These are phyloP conservation scores for Fistularia tabacaria DNA, from an alignment of 2,797 vertebrate species.

Conservation along the genomic window DNA sequence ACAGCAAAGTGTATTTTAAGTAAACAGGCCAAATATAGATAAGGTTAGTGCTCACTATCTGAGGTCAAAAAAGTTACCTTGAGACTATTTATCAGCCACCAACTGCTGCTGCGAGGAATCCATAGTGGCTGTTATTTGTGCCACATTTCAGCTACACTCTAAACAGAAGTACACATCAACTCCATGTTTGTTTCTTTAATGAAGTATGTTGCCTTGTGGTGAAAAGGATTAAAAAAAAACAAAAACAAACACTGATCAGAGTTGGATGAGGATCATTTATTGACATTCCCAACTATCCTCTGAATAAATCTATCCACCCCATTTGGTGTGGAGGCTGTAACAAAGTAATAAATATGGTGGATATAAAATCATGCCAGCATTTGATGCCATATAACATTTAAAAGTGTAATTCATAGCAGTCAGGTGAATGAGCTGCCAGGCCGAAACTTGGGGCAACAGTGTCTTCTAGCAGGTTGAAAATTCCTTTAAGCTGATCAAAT, in stretches of 20 bases:
- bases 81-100: constrained; percentile 45
- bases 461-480: constrained; percentile 59
- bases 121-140: background rate
- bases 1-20: background rate
- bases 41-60: background rate
- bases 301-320: constrained; percentile 50
- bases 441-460: constrained; percentile 60
- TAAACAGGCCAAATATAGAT: constrained; percentile 22
- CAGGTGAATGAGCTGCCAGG: constrained; percentile 65
- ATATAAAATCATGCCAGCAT: constrained; percentile 71
- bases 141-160: background rate
- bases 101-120: background rate
- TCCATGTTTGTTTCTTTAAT: no score
- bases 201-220: background rate
- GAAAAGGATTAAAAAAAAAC: background rate
- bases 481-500: constrained; percentile 58
- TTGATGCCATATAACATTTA: constrained; percentile 37
- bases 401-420: constrained; percentile 48
- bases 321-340: constrained; percentile 48
- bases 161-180: no score
- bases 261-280: constrained; percentile 72
- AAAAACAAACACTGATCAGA: constrained; percentile 13
- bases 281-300: constrained; percentile 59
- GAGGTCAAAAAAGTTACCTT: constrained; percentile 10
- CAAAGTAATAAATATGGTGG: constrained; percentile 76